A percentile compares a stretch with the other conserved stretches of the same genome.
phyloP scores from a whole-genome alignment of 2,113 vertebrate species.

The Epinephelus lanceolatus region DNA sequence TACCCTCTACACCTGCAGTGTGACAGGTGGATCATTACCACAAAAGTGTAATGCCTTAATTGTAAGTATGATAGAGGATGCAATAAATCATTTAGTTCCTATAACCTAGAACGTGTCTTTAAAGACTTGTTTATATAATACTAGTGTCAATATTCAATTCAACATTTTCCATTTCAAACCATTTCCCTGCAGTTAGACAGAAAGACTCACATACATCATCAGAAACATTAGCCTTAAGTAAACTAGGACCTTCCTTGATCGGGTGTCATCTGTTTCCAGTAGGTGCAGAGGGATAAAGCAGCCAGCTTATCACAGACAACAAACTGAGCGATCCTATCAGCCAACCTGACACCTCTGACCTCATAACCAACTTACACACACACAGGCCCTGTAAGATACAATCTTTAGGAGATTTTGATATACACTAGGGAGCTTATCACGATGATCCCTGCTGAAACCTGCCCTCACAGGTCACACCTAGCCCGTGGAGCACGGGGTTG shows the following conservation, averaged over 20 bases:
- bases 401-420: constrained; percentile 22
- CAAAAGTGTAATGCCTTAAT: background rate
- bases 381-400: constrained; percentile 13
- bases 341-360: constrained; percentile 56
- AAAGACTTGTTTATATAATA: too few relatives aligned
- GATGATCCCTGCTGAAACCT: background rate
- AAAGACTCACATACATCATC: background rate
- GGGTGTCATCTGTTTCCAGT: constrained; percentile 12
- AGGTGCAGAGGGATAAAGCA: background rate
- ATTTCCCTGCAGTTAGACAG: background rate
- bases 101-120: background rate
- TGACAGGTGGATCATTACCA: background rate
- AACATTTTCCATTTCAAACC: background rate
- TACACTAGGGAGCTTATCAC: constrained; percentile 22
- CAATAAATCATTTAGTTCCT: too few relatives aligned
- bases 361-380: constrained; percentile 8
- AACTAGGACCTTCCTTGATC: constrained; percentile 14
- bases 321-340: constrained; percentile 33
- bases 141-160: too few relatives aligned
- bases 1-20: too few relatives aligned
- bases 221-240: background rate
- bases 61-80: too few relatives aligned
- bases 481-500: background rate
- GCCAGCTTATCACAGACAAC: constrained; percentile 26
- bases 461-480: constrained; percentile 4